A percentile compares a stretch with the other conserved stretches of the same genome.
Evolutionary conservation across 2,888 invertebrate genomes (phyloP).

Genomic region (Matsumyia berberina): DNA sequence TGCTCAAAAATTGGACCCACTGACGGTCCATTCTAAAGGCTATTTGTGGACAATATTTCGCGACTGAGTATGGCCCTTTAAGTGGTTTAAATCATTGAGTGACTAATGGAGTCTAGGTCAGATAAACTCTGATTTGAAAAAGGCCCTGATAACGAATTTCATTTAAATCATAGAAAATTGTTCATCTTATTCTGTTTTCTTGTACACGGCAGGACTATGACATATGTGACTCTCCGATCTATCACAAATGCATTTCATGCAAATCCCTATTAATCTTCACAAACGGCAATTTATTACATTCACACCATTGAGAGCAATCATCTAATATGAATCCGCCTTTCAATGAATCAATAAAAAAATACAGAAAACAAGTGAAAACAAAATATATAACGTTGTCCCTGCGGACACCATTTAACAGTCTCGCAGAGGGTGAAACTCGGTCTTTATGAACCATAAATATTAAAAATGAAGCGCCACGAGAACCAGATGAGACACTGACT

Average conservation of each 20-base stretch:
- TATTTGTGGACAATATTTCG: too few relatives aligned
- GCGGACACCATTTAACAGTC: conserved; percentile 59
- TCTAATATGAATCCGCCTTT: conserved; percentile 71
- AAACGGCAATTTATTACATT: conserved; percentile 65
- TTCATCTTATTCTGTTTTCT: too few relatives aligned
- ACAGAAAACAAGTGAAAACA: conserved; percentile 67
- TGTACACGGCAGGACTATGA: too few relatives aligned
- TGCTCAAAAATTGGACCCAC: too few relatives aligned
- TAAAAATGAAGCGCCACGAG: conserved; percentile 73
- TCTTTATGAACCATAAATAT: conserved; percentile 74
- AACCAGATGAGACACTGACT: conserved; percentile 69
- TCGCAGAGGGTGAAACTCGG: conserved; percentile 61
- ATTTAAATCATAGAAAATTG: too few relatives aligned
- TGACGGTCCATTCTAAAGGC: too few relatives aligned
- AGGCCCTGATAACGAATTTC: too few relatives aligned
- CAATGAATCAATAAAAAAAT: conserved; percentile 75
- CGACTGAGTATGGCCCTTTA: too few relatives aligned
- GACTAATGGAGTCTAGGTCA: too few relatives aligned
- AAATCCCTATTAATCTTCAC: conserved; percentile 69
- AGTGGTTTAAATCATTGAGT: too few relatives aligned
- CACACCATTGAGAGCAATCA: conserved; percentile 52
- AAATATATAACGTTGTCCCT: conserved; percentile 51
- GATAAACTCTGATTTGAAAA: too few relatives aligned
- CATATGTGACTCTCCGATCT: not conserved
- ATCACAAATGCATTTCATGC: conserved; percentile 48